Conservation (phyloP, 2,113 vertebrate species). For the Clarias gariepinus region DNA sequence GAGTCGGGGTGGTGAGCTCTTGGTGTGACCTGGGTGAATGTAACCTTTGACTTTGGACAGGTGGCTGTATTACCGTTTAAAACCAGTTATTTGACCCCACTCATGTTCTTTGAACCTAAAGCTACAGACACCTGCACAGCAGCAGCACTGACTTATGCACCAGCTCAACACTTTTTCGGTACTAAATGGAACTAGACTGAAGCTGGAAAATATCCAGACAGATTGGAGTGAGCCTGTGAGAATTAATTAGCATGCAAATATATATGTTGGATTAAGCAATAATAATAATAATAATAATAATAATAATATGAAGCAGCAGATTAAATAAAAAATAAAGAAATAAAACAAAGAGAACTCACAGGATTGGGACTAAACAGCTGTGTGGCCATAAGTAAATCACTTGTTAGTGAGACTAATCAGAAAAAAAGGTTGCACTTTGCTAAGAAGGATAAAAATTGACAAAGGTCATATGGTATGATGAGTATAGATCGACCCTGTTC, state of each 20-base stretch:
- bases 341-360: not conserved
- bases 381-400: too few species aligned
- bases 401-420: too few species aligned
- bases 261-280: too few species aligned
- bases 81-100: conserved; percentile 53
- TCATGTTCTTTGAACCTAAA: conserved; percentile 20
- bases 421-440: too few species aligned
- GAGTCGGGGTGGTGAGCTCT: conserved; percentile 5
- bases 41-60: conserved; percentile 44
- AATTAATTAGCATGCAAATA: not conserved
- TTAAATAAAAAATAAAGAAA: too few species aligned
- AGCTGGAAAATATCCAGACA: not conserved
- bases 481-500: too few species aligned
- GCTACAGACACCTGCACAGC: conserved; percentile 45
- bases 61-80: conserved; percentile 47
- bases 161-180: not conserved
- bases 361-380: too few species aligned
- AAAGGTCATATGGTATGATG: too few species aligned
- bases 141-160: conserved; percentile 10
- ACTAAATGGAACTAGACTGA: too few species aligned
- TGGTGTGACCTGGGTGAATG: conserved; percentile 23
- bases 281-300: too few species aligned
- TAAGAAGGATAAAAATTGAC: too few species aligned
- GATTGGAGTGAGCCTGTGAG: not conserved
- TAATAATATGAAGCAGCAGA: too few species aligned